Percentiles rank a stretch among this genome's conserved stretches.
Conservation (phyloP, 1,140 invertebrate genomes). For the Brachionus koreanus region DNA sequence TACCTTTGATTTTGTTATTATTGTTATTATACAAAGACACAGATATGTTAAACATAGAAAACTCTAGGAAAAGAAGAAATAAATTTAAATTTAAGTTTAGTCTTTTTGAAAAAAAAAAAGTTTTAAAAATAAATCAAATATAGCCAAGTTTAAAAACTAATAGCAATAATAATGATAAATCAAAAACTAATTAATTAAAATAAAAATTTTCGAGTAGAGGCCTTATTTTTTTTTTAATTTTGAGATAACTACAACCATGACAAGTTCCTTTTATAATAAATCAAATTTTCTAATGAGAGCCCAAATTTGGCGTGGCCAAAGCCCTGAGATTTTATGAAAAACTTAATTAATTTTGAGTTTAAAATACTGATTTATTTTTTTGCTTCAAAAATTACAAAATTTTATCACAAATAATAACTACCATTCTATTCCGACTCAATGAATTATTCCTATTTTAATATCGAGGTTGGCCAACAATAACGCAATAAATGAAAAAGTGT, state of each 20-base stretch:
- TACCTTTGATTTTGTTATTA: conserved; percentile 26
- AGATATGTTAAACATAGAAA: conserved; percentile 38
- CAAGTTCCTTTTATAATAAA: conserved; percentile 39
- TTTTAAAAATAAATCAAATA: conserved; percentile 29
- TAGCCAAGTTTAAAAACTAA: conserved; percentile 13
- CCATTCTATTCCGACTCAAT: background rate
- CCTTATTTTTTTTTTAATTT: conserved; percentile 31
- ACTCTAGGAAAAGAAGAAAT: conserved; percentile 30
- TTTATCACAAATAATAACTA: background rate
- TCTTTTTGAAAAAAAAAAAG: background rate
- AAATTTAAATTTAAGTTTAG: background rate
- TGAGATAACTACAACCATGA: conserved; percentile 23
- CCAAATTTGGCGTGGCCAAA: background rate
- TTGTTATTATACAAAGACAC: conserved; percentile 38
- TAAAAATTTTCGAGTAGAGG: background rate
- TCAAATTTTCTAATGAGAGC: background rate
- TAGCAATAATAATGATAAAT: conserved; percentile 39
- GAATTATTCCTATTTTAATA: background rate
- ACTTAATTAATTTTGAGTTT: conserved; percentile 4
- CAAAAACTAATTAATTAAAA: conserved; percentile 39
- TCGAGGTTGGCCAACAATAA: background rate
- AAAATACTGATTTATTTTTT: background rate
- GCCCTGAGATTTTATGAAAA: conserved; percentile 21
- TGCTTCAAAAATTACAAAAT: background rate
- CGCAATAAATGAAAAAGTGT: background rate